A percentile compares a stretch with the other conserved stretches of the same genome.
phyloP scores from a whole-genome alignment of 2,888 invertebrate genomes.

The Globia sparganii region DNA sequence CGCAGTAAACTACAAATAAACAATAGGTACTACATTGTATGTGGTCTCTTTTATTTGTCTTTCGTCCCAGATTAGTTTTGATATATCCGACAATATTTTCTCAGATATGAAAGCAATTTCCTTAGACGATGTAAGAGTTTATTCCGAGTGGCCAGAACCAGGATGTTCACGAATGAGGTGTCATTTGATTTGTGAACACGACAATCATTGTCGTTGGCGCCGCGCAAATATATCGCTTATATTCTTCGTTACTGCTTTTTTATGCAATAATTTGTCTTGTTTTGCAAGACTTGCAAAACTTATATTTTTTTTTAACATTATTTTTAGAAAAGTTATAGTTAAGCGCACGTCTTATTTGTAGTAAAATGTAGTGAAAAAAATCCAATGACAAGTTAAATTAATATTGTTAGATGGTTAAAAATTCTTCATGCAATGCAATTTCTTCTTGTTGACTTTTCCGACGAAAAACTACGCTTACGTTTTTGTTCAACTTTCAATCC shows the following conservation, averaged over 20 bases:
- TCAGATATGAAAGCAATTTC: constrained; percentile 43
- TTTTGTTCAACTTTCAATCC: constrained; percentile 12
- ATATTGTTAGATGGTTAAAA: not conserved
- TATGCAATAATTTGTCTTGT: not conserved
- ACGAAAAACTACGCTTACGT: not conserved
- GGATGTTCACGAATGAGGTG: not conserved
- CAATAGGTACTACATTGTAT: not conserved
- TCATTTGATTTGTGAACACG: constrained; percentile 26
- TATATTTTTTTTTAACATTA: not conserved
- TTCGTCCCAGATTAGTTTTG: constrained; percentile 16
- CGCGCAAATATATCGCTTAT: constrained; percentile 10
- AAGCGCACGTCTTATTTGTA: not conserved
- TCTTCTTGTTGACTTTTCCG: not conserved
- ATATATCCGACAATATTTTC: constrained; percentile 23
- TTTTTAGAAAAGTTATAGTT: not conserved
- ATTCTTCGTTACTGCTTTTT: constrained; percentile 3
- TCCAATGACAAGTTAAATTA: not conserved
- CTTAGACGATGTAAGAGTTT: constrained; percentile 13
- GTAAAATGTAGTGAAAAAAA: not conserved
- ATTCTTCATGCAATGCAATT: too few relatives aligned
- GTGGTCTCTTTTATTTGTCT: not conserved
- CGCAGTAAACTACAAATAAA: constrained; percentile 12
- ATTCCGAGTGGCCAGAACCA: not conserved
- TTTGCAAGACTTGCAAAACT: not conserved
- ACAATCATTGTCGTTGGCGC: not conserved